A percentile compares a stretch with the other conserved stretches of the same genome.
Evolutionary conservation across 2,888 invertebrate genomes (phyloP).

Genomic region (Metacarcinus magister): DNA sequence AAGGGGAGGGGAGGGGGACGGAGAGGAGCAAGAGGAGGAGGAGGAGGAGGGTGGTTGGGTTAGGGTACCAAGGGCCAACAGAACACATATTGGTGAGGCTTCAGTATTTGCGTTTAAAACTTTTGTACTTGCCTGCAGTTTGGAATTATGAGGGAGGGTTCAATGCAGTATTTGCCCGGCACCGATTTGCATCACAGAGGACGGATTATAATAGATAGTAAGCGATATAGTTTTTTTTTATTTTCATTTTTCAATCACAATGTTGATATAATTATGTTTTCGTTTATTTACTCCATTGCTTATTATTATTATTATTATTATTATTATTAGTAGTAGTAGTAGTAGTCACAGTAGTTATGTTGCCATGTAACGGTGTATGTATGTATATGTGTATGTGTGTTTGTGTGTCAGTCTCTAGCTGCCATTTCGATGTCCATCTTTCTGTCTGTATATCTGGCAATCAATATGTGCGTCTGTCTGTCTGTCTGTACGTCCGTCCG

Average conservation of each 20-base stretch:
- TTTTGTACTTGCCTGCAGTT: not conserved
- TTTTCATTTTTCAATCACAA: too few relatives aligned
- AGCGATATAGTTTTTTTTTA: too few relatives aligned
- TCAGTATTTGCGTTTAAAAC: not conserved
- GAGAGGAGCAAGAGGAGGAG: not conserved
- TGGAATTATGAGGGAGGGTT: not conserved
- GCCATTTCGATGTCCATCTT: not conserved
- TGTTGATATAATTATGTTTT: too few relatives aligned
- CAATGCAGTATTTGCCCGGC: not conserved
- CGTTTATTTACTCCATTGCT: too few relatives aligned
- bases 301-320: too few relatives aligned
- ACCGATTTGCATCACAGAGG: constrained; percentile 12
- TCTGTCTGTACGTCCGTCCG: too few relatives aligned
- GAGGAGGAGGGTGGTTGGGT: not conserved
- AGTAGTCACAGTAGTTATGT: too few relatives aligned
- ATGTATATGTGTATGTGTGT: not conserved
- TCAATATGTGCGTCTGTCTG: not conserved
- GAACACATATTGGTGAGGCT: not conserved
- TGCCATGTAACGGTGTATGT: not conserved
- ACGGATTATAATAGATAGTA: not conserved
- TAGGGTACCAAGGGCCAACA: too few relatives aligned
- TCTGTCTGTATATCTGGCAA: not conserved
- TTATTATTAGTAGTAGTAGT: too few relatives aligned
- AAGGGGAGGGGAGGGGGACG: not conserved
- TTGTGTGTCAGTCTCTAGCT: not conserved